Evolutionary conservation across 23 tunicate species (phyloP).

Genomic region (Ascidia mentula): DNA sequence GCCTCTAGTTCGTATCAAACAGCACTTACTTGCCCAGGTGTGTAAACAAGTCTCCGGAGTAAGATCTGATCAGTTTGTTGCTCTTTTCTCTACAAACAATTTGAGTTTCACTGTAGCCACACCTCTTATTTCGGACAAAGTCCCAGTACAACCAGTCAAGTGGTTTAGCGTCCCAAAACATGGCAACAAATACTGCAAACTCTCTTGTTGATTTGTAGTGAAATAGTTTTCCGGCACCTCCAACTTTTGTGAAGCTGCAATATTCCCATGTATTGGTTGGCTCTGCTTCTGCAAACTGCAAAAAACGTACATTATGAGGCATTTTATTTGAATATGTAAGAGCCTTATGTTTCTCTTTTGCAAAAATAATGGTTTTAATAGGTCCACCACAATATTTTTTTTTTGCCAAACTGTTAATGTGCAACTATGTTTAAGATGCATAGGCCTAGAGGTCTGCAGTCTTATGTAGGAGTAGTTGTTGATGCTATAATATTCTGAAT

Average conservation of each 20-base stretch:
- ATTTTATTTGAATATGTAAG: too few relatives aligned
- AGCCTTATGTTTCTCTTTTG: too few relatives aligned
- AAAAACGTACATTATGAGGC: too few relatives aligned
- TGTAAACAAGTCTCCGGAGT: conserved; percentile 24
- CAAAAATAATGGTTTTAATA: too few relatives aligned
- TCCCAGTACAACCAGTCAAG: conserved; percentile 41
- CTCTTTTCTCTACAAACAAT: conserved; percentile 15
- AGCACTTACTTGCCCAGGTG: conserved; percentile 58
- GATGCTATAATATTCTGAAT: too few relatives aligned
- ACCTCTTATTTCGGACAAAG: conserved; percentile 25
- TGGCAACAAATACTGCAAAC: conserved; percentile 6
- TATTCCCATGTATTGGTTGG: conserved; percentile 6
- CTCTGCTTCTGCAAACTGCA: conserved; percentile 18
- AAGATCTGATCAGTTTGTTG: conserved; percentile 4
- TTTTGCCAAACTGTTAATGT: too few relatives aligned
- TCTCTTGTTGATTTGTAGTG: conserved; percentile 24
- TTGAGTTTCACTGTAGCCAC: conserved; percentile 41
- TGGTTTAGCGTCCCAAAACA: conserved; percentile 38
- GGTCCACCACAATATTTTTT: too few relatives aligned
- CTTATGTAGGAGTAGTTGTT: too few relatives aligned
- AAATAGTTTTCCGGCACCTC: conserved; percentile 31
- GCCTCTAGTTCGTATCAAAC: too few relatives aligned
- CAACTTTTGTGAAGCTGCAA: conserved; percentile 11
- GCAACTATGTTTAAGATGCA: too few relatives aligned
- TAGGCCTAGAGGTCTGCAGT: too few relatives aligned